Base-by-base conservation (phyloP, 2,113 vertebrate species). In the Micronycteris hirsuta region DNA sequence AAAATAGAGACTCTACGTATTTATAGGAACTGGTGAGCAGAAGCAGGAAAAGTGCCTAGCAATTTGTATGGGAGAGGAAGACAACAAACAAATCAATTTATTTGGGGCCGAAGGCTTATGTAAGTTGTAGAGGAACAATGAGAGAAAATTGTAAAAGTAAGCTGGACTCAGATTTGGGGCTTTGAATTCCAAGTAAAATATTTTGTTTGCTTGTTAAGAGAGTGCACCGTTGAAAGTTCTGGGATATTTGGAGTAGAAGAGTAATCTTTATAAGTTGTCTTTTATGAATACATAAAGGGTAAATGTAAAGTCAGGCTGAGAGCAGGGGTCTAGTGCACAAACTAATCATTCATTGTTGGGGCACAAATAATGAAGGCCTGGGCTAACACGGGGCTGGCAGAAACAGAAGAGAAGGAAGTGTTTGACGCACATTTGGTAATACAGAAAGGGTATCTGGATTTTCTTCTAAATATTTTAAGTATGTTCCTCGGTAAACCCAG, bases 141-240 rank as follows among this genome's bases (percentile, higher is more conserved):
- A 36, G 28, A 93, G 26, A 95, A 82, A 93, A 84, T 26, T 84
- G 11, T 63, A 67, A 84, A 88, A 36, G 65, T 16, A 73, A 36
- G 56, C 36, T 74, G 38, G 12, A 58, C 67, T 61, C 22, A 65
- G 73, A 74, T 65, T 89, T 88, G 56, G 33, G 22, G 41, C 31
- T 85, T 26, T 78, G n/a, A n/a, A 95, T 90, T 89, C 33, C 76
- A 81, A 76, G 43, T 63, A 81, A 86, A 91, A 73, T 80, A 47
- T 43, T 96, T 95, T 91, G 54, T 36, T 85, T 92, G 38, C 13
- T 90, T 91, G 82, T 73, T 80, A 83, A 73, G 38, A 58, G 74
- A 45, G 14, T 70, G 22, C 7, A 82, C 4, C 24, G 65, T 6
- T 43, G 49, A 76, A 93, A 91, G 19, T 47, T 81, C 63, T 52